phyloP scores from a whole-genome alignment of 2,797 vertebrate genomes.

The Enoplosus armatus region DNA sequence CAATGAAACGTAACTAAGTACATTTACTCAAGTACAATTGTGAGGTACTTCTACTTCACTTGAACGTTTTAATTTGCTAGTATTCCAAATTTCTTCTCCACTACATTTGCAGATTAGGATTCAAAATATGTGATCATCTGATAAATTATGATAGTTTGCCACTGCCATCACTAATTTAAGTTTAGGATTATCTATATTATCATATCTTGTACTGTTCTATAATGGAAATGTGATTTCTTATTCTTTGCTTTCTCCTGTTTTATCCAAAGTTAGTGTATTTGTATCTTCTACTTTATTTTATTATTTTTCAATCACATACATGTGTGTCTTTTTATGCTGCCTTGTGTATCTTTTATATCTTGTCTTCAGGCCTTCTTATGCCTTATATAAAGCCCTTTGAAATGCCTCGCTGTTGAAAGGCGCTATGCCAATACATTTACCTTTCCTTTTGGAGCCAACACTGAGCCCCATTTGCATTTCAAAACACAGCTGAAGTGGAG shows the following conservation, averaged over 20 bases:
- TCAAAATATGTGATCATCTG: background rate
- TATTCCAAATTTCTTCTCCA: background rate
- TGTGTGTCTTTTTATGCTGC: background rate
- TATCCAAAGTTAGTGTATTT: background rate
- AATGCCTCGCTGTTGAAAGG: background rate
- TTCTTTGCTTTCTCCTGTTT: background rate
- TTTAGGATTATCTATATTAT: background rate
- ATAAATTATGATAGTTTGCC: too few relatives aligned
- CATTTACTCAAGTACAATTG: background rate
- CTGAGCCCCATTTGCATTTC: slow-evolving; percentile 8
- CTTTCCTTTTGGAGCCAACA: background rate
- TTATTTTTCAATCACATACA: background rate
- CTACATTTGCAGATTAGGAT: background rate
- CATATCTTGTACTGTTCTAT: background rate
- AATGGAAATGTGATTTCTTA: background rate
- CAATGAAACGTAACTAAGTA: background rate
- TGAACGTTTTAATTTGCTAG: background rate
- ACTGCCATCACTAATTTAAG: too few relatives aligned
- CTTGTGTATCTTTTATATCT: background rate
- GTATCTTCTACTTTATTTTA: background rate
- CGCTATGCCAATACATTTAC: background rate
- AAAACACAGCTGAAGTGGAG: background rate
- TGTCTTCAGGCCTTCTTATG: background rate
- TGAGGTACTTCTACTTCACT: background rate
- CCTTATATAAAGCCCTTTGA: slow-evolving; percentile 5